phyloP scores from a whole-genome alignment of 1,140 invertebrate species.

The Drosophila bocki region DNA sequence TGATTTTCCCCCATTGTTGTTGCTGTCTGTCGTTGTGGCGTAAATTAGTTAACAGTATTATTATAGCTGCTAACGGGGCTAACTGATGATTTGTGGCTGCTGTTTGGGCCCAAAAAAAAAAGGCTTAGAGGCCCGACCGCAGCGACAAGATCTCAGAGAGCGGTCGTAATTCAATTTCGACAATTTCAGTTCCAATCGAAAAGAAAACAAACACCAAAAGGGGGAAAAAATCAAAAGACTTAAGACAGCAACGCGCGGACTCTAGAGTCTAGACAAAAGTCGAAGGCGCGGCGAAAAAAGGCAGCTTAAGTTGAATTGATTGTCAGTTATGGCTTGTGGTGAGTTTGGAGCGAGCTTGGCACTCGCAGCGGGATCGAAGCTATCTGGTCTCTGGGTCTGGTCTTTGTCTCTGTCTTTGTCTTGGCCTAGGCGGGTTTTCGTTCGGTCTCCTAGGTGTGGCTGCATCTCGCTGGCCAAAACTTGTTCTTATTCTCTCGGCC shows the following conservation, averaged over 20 bases:
- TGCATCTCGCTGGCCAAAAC: constrained; percentile 58
- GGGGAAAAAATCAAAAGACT: constrained; percentile 66
- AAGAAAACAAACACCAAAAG: constrained; percentile 31
- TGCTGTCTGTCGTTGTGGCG: constrained; percentile 40
- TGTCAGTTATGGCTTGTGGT: constrained; percentile 72
- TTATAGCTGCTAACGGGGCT: constrained; percentile 74
- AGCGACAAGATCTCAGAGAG: constrained; percentile 47
- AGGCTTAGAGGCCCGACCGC: constrained; percentile 48
- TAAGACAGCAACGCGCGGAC: constrained; percentile 65
- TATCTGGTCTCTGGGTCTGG: constrained; percentile 26
- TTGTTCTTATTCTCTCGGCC: constrained; percentile 52
- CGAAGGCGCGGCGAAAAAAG: constrained; percentile 40
- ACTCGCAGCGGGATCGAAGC: constrained; percentile 28
- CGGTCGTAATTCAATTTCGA: constrained; percentile 69
- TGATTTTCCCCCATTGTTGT: constrained; percentile 32
- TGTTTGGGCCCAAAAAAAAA: constrained; percentile 30
- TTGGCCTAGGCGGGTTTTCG: constrained; percentile 44
- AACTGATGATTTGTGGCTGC: constrained; percentile 69
- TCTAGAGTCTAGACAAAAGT: constrained; percentile 61
- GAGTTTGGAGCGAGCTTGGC: constrained; percentile 30
- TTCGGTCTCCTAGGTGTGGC: constrained; percentile 57
- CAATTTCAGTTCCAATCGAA: constrained; percentile 46
- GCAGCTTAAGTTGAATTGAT: constrained; percentile 71
- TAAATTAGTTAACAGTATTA: constrained; percentile 83
- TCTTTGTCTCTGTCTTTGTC: constrained; percentile 33